Conservation (phyloP, 2,797 vertebrate genomes). For the Cirrhinus molitorella region DNA sequence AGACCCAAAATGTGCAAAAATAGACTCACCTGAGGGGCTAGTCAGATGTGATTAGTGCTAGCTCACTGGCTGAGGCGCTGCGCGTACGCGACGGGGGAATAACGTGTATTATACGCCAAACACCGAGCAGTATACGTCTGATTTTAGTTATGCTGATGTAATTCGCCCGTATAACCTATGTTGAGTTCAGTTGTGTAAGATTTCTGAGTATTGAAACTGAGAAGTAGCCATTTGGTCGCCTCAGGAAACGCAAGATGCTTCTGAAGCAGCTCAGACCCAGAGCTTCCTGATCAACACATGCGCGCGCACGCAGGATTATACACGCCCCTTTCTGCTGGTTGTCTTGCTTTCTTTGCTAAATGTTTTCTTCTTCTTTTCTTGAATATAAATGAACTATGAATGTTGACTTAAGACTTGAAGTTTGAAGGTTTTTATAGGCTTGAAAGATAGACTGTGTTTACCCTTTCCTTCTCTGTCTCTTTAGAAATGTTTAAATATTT, state of each 20-base stretch:
- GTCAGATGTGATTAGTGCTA: conserved; percentile 24
- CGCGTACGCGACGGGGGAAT: not conserved
- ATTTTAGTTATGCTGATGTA: not conserved
- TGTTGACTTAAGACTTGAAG: too few species aligned
- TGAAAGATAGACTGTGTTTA: not conserved
- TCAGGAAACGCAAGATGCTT: not conserved
- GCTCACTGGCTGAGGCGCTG: not conserved
- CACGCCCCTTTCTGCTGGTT: conserved; percentile 4
- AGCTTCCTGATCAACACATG: conserved; percentile 27
- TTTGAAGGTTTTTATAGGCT: not conserved
- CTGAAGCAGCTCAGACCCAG: not conserved
- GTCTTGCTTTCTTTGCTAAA: not conserved
- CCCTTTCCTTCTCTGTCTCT: too few species aligned
- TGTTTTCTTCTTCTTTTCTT: not conserved
- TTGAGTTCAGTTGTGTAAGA: not conserved
- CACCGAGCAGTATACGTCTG: not conserved
- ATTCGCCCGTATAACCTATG: not conserved
- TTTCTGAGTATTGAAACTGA: not conserved
- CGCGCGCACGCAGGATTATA: not conserved
- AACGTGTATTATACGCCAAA: not conserved
- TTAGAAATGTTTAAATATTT: not conserved
- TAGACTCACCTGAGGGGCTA: conserved; percentile 12
- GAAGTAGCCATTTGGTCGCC: not conserved
- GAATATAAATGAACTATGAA: not conserved
- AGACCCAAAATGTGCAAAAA: not conserved